A percentile compares a stretch with the other conserved stretches of the same genome.
phyloP scores from a whole-genome alignment of 2,888 invertebrate species.

The Agapostemon virescens region DNA sequence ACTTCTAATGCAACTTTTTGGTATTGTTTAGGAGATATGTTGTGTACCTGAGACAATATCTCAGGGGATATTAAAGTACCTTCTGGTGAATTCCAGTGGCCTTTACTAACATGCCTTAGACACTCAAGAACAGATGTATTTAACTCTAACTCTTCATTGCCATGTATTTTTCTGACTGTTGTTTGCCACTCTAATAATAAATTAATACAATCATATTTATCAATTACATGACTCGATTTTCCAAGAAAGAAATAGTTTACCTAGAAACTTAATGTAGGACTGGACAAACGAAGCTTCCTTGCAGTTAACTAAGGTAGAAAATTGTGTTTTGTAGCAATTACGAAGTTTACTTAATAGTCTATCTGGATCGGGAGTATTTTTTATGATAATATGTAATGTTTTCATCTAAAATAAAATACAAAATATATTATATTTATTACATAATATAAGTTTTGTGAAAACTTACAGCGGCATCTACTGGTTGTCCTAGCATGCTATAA shows the following conservation, averaged over 20 bases:
- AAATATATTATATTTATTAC: not conserved
- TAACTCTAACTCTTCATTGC: slow-evolving; percentile 73
- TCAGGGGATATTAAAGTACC: slow-evolving; percentile 83
- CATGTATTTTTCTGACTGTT: slow-evolving; percentile 78
- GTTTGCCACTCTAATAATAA: slow-evolving; percentile 83
- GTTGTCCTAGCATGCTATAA: slow-evolving; percentile 85
- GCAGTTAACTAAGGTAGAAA: slow-evolving; percentile 73
- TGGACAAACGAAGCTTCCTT: slow-evolving; percentile 77
- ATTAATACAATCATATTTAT: slow-evolving; percentile 18
- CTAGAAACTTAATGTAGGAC: slow-evolving; percentile 77
- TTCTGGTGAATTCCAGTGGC: slow-evolving; percentile 82
- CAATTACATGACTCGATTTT: not conserved
- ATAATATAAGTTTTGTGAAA: not conserved
- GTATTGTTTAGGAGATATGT: slow-evolving; percentile 83
- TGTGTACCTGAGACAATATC: slow-evolving; percentile 82
- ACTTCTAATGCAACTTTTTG: slow-evolving; percentile 87
- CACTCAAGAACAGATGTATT: slow-evolving; percentile 81
- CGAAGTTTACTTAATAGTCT: slow-evolving; percentile 75
- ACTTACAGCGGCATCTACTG: slow-evolving; percentile 86
- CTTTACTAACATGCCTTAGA: slow-evolving; percentile 81
- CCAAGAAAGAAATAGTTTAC: slow-evolving; percentile 59
- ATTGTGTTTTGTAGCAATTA: slow-evolving; percentile 76
- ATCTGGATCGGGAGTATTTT: slow-evolving; percentile 73
- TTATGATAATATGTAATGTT: slow-evolving; percentile 75
- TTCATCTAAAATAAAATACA: slow-evolving; percentile 72